Percentiles rank a stretch among this genome's conserved stretches.
Evolutionary conservation across 2,797 vertebrate species (phyloP).

Genomic region (Sebastes kiyomatsui): DNA sequence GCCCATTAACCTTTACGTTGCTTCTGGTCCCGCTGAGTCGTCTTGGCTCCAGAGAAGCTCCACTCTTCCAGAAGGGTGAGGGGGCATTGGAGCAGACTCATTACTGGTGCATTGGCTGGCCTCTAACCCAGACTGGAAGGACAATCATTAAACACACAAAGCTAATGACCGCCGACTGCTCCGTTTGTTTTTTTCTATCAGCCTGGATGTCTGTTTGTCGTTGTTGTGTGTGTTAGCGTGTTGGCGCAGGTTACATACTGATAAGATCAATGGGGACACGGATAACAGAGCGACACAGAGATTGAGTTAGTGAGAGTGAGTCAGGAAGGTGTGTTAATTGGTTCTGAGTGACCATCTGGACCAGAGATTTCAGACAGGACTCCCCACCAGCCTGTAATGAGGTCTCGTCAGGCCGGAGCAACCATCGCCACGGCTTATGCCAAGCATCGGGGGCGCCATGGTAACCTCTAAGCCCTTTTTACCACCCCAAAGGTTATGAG

Average conservation of each 20-base stretch:
- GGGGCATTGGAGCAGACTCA: constrained; percentile 32
- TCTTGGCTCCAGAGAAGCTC: constrained; percentile 40
- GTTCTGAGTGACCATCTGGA: constrained; percentile 54
- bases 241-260: not conserved
- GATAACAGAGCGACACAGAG: not conserved
- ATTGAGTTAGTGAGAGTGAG: constrained; percentile 12
- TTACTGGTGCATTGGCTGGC: constrained; percentile 44
- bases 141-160: constrained; percentile 46
- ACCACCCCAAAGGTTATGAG: constrained; percentile 17
- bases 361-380: constrained; percentile 45
- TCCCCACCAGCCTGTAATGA: constrained; percentile 63
- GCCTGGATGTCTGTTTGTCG: constrained; percentile 15
- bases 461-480: constrained; percentile 35
- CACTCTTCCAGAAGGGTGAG: constrained; percentile 30
- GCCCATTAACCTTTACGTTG: constrained; percentile 46
- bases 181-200: constrained; percentile 27
- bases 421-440: constrained; percentile 29
- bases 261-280: not conserved
- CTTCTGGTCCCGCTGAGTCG: constrained; percentile 42
- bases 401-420: constrained; percentile 40
- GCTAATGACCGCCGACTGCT: constrained; percentile 56
- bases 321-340: constrained; percentile 64
- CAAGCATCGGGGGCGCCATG: constrained; percentile 13
- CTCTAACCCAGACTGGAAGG: constrained; percentile 43
- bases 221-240: not conserved